These are phyloP conservation scores for Microctonus hyperodae DNA, from an alignment of 2,888 invertebrate genomes.

Conservation along the genomic window DNA sequence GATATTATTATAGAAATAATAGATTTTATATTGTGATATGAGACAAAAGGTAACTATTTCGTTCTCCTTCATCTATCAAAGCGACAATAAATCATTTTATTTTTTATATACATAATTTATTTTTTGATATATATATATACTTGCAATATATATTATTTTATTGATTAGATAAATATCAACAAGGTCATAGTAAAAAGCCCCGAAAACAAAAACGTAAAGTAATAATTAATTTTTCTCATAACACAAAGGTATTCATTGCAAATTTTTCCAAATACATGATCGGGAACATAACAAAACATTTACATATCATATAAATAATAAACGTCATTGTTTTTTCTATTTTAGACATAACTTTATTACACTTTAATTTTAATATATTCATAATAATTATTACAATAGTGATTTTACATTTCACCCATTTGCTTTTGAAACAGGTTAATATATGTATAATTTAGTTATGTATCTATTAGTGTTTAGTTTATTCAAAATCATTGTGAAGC, in stretches of 20 bases:
- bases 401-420: neutral
- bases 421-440: no score
- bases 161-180: constrained; percentile 1
- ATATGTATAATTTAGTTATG: neutral
- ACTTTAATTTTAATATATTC: neutral
- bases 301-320: no score
- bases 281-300: no score
- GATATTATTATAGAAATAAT: neutral
- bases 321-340: no score
- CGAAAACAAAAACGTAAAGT: neutral
- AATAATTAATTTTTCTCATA: neutral
- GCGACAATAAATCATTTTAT: neutral
- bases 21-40: neutral
- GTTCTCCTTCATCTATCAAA: neutral
- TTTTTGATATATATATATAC: neutral
- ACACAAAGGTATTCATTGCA: neutral
- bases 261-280: no score
- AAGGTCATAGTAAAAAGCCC: neutral
- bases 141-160: neutral
- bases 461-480: neutral
- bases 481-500: neutral
- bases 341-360: neutral
- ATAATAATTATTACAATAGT: neutral
- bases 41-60: neutral
- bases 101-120: neutral